These are phyloP conservation scores for Leptothorax acervorum DNA, from an alignment of 2,888 invertebrate genomes.

Conservation along the genomic window DNA sequence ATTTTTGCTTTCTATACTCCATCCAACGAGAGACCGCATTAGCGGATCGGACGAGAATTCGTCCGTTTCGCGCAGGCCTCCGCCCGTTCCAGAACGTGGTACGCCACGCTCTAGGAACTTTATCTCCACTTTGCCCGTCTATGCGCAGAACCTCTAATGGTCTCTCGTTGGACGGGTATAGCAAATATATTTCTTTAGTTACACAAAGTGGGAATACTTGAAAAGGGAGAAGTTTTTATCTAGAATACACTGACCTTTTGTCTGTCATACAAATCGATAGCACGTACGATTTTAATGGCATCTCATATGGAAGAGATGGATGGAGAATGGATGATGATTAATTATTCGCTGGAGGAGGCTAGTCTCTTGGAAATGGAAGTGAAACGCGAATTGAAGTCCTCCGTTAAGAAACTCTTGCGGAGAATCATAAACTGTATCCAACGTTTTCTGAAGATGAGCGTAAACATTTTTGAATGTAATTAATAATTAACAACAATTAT, in stretches of 20 bases:
- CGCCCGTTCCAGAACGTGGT: too few species aligned
- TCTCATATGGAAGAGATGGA: neutral
- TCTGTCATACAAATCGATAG: neutral
- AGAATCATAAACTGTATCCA: constrained; percentile 81
- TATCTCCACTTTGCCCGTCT: too few species aligned
- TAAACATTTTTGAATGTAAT: constrained; percentile 72
- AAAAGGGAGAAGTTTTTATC: neutral
- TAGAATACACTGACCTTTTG: neutral
- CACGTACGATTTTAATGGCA: neutral
- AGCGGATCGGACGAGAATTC: too few species aligned
- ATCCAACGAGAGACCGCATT: too few species aligned
- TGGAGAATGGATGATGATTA: constrained; percentile 64
- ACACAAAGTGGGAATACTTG: neutral
- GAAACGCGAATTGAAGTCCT: constrained; percentile 67
- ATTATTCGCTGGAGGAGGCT: constrained; percentile 67
- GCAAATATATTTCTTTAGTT: neutral
- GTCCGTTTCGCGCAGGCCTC: too few species aligned
- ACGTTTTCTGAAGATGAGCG: constrained; percentile 73
- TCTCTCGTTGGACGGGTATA: too few species aligned
- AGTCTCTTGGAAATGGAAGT: neutral
- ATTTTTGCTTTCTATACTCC: neutral
- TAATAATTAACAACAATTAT: neutral
- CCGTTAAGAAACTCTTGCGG: constrained; percentile 75
- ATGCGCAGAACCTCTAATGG: too few species aligned
- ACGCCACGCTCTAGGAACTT: too few species aligned